Evolutionary conservation across 2,797 vertebrate genomes (phyloP).

Genomic region (Melanotaenia maccullochi): DNA sequence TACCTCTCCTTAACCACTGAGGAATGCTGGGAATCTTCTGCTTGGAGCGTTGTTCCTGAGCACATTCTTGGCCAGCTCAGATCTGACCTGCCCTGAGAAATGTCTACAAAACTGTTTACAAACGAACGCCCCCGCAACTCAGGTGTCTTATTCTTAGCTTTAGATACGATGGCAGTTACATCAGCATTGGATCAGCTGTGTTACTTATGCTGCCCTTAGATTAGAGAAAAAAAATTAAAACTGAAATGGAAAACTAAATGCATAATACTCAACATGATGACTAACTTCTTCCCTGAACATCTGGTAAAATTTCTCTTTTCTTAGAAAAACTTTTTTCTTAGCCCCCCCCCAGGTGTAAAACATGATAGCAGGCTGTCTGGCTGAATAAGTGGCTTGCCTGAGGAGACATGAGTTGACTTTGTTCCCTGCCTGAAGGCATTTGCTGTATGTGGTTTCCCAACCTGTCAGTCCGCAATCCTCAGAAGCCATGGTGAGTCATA

Average conservation of each 20-base stretch:
- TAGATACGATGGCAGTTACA: not conserved
- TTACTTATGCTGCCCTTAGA: not conserved
- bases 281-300: constrained; percentile 45
- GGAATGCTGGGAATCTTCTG: constrained; percentile 78
- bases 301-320: constrained; percentile 30
- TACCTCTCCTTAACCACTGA: constrained; percentile 66
- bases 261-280: constrained; percentile 34
- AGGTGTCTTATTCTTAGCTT: constrained; percentile 55
- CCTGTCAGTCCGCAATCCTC: constrained; percentile 78
- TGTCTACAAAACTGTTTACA: constrained; percentile 62
- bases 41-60: constrained; percentile 54
- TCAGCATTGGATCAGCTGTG: constrained; percentile 22
- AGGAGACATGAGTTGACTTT: constrained; percentile 67
- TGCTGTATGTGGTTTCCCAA: constrained; percentile 69
- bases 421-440: constrained; percentile 64
- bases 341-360: constrained; percentile 1
- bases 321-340: constrained; percentile 10
- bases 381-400: constrained; percentile 47
- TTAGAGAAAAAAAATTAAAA: constrained; percentile 13
- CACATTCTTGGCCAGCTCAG: constrained; percentile 66
- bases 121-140: constrained; percentile 49
- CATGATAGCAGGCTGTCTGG: constrained; percentile 45
- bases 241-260: constrained; percentile 10
- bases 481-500: constrained; percentile 69
- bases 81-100: constrained; percentile 55